Evolutionary conservation across 2,113 vertebrate species (phyloP).

Genomic region (Lucifuga dentata): DNA sequence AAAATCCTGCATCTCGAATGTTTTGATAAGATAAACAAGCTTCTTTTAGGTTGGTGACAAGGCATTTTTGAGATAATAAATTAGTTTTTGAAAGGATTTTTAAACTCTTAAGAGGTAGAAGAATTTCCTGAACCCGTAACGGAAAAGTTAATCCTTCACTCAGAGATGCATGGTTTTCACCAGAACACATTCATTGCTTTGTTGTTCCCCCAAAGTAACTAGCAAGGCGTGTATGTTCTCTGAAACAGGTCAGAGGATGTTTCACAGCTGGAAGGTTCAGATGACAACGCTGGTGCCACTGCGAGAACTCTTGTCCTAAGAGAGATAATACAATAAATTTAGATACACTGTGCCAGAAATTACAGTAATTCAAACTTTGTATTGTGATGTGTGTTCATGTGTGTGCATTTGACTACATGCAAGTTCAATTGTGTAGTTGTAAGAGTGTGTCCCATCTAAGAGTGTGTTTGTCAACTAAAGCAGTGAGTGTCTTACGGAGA

Average conservation of each 20-base stretch:
- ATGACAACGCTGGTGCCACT: conserved; percentile 92
- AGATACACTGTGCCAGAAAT: conserved; percentile 45
- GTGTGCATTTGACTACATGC: neutral
- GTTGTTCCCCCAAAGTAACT: neutral
- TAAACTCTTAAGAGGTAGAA: too few species aligned
- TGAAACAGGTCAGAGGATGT: conserved; percentile 43
- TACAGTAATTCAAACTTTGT: neutral
- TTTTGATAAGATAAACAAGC: too few species aligned
- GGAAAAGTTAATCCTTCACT: too few species aligned
- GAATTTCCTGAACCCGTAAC: too few species aligned
- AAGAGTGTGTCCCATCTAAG: neutral
- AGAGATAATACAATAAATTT: conserved; percentile 78
- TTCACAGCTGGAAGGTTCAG: conserved; percentile 68
- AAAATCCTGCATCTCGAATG: too few species aligned
- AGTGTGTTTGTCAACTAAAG: conserved; percentile 47
- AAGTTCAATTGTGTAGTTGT: conserved; percentile 8
- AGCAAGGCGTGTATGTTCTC: conserved; percentile 34
- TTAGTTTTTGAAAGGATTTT: too few species aligned
- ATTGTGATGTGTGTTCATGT: conserved; percentile 10
- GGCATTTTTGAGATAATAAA: too few species aligned
- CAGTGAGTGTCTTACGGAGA: conserved; percentile 77
- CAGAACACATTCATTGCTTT: neutral
- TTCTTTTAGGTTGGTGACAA: too few species aligned
- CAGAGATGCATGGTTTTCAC: neutral
- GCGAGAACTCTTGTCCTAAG: conserved; percentile 89